Percentiles rank a stretch among this genome's conserved stretches.
Evolutionary conservation across 2,113 vertebrate genomes (phyloP).

Genomic region (Ariopsis seemanni): DNA sequence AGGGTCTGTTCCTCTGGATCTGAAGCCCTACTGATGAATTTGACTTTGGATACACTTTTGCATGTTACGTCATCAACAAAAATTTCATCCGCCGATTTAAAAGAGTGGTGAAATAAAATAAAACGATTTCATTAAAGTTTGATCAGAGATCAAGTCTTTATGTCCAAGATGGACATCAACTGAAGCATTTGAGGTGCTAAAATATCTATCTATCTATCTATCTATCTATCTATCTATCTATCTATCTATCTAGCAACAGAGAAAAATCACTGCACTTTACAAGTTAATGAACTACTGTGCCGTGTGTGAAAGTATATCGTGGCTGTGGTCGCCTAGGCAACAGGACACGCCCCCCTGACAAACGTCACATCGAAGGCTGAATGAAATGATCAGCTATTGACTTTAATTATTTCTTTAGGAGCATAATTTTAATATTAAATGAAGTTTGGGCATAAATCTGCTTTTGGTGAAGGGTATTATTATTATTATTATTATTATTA

Average conservation of each 20-base stretch:
- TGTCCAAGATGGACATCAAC: slow-evolving; percentile 81
- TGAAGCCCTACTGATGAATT: slow-evolving; percentile 68
- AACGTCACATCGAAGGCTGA: neutral
- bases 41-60: slow-evolving; percentile 73
- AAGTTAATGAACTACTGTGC: neutral
- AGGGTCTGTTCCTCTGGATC: slow-evolving; percentile 60
- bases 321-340: neutral
- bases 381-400: neutral
- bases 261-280: neutral
- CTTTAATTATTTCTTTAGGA: neutral
- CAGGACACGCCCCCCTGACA: neutral
- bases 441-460: no score
- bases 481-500: neutral
- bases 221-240: slow-evolving; percentile 8
- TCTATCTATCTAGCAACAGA: neutral
- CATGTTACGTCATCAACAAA: slow-evolving; percentile 83
- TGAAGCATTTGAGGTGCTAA: slow-evolving; percentile 44
- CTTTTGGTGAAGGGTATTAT: neutral
- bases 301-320: neutral
- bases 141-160: slow-evolving; percentile 85
- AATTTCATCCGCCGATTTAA: slow-evolving; percentile 89
- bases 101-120: slow-evolving; percentile 83
- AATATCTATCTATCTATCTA: slow-evolving; percentile 6
- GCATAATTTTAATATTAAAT: neutral
- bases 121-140: slow-evolving; percentile 91